Evolutionary conservation across 2,113 vertebrate species (phyloP), one percentile per base, ranked within the genome.

Genomic region (Cranoglanis bouderius): DNA sequence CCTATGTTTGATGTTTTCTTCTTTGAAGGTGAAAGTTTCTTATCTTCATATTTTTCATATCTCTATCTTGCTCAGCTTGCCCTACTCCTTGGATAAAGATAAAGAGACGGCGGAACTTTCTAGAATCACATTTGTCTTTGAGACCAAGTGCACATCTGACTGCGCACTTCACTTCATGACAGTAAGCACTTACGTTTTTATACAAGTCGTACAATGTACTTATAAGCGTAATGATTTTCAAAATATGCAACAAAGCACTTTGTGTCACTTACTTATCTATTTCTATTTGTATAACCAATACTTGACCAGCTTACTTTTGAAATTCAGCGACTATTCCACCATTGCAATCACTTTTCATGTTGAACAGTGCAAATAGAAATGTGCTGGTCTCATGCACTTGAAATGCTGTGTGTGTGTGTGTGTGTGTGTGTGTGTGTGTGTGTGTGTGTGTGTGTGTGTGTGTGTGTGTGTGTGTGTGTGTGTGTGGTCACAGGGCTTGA

Each of bases 61-160:
- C 63, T 89, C 10, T 86, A 0, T 57, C 89, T 82, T 91, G 78
- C 81, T 2, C 93, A 99, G 98, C 88, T 89, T 96, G 21, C 96
- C 96, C 0, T 94, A 94, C 88, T 94, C 94, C 0, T 67, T 94
- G 85, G 84, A 88, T 82, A 94, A 96, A 90, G 96, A 96, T 10
- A 75, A 89, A 0, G 96, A 97, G 83, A 97, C 92, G 77, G 95
- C 91, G 53, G 97, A 97, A 91, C 93, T 98, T 0, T 96, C 97
- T 46, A 96, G 94, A 90, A 97, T 99, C 91, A 97, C 97, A 8
- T 99, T 99, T 0, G 95, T 99, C 91, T 99, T 99, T 18, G 97
- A 99, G 94, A 98, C 96, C 0, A 29, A 92, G 57, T 99, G 98
- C 89, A 95, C 95, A 0, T 94, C 96, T 78, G 96, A 96, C 91